Percentiles rank a stretch among this genome's conserved stretches.
Evolutionary conservation across 2,113 vertebrate species (phyloP).

Genomic region (Dromiciops gliroides): DNA sequence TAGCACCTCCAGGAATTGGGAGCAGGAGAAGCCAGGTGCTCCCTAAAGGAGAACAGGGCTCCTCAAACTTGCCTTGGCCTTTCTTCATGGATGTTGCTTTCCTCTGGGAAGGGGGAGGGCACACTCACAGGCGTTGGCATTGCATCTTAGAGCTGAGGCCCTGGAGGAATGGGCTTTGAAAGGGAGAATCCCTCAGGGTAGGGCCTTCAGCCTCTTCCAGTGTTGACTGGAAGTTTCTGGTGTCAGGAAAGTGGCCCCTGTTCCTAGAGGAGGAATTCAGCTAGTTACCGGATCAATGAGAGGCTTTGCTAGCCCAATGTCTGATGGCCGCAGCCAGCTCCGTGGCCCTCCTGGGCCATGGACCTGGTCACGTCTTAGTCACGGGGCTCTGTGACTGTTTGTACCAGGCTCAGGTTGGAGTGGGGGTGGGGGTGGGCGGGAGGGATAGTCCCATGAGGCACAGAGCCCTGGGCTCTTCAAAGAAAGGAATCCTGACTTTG

Average conservation of each 20-base stretch:
- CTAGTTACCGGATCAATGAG: constrained; percentile 23
- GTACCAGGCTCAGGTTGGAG: neutral
- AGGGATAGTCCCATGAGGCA: constrained; percentile 23
- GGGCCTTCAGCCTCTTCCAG: constrained; percentile 21
- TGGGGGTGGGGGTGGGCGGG: neutral
- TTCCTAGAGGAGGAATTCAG: constrained; percentile 43
- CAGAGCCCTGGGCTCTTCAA: constrained; percentile 8
- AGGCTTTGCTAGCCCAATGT: neutral
- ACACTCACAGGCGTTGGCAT: constrained; percentile 23
- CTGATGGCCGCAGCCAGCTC: neutral
- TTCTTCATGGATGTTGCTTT: constrained; percentile 34
- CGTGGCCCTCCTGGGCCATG: neutral
- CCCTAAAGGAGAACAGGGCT: constrained; percentile 13
- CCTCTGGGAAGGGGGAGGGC: constrained; percentile 35
- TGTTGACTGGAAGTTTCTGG: constrained; percentile 35
- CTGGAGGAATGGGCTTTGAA: neutral
- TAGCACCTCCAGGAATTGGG: constrained; percentile 25
- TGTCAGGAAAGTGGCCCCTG: neutral
- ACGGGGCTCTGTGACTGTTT: constrained; percentile 6
- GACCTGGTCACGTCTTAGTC: constrained; percentile 33
- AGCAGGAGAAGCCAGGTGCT: constrained; percentile 26
- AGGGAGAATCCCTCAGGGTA: neutral
- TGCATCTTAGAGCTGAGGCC: constrained; percentile 18
- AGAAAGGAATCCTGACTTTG: constrained; percentile 29
- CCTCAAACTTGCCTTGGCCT: constrained; percentile 15